Evolutionary conservation across 2,113 vertebrate genomes (phyloP).

Genomic region (Taxidea taxus): DNA sequence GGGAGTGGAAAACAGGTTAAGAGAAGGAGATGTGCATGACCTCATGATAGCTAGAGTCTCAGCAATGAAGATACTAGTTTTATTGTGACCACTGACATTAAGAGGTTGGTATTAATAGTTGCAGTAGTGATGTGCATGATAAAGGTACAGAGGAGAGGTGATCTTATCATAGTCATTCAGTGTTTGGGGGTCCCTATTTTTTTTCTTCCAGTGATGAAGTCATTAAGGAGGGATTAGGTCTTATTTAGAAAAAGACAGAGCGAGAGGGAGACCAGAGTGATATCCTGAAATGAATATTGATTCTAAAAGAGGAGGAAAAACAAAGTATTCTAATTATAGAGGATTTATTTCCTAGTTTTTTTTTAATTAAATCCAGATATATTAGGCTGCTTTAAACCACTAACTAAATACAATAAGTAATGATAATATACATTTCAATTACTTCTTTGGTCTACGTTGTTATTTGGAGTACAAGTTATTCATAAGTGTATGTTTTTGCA

Average conservation of each 20-base stretch:
- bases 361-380: not conserved
- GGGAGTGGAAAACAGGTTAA: not conserved
- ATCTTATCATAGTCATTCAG: not conserved
- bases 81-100: not conserved
- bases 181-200: not conserved
- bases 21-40: not conserved
- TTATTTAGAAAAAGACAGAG: not conserved
- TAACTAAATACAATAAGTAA: not conserved
- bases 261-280: not conserved
- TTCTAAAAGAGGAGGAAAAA: not conserved
- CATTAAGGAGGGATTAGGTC: accelerated
- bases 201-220: not conserved
- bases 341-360: not conserved
- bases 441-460: not conserved
- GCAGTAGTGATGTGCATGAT: not conserved
- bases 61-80: not conserved
- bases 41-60: not conserved
- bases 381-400: not conserved
- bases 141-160: accelerated
- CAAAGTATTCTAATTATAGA: not conserved
- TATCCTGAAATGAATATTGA: not conserved
- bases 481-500: not conserved
- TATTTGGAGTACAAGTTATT: not conserved
- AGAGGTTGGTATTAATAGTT: not conserved
- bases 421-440: not conserved